Percentiles rank a stretch among this genome's conserved stretches.
These are phyloP conservation scores for Dascyllus trimaculatus DNA, from an alignment of 2,113 vertebrate genomes.

Conservation along the genomic window DNA sequence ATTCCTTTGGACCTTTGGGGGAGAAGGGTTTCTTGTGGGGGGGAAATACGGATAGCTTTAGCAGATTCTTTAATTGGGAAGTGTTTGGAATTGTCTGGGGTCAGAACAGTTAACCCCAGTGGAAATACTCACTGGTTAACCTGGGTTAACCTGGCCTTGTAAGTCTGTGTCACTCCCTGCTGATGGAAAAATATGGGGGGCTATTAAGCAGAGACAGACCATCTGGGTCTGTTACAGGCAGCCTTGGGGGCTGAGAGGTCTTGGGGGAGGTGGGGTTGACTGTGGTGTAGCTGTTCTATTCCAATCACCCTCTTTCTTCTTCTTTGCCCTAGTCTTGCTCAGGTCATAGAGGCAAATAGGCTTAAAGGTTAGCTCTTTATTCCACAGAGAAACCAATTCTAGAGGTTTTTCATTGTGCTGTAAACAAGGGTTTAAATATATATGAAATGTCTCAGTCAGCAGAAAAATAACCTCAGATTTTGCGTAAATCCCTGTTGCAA, in stretches of 20 bases:
- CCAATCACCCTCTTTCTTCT: constrained; percentile 9
- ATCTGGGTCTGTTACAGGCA: constrained; percentile 50
- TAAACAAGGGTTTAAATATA: constrained; percentile 38
- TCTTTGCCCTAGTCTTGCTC: constrained; percentile 5
- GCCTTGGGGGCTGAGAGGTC: constrained; percentile 30
- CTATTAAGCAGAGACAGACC: constrained; percentile 52
- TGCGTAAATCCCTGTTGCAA: not conserved
- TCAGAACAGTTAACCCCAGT: constrained; percentile 58
- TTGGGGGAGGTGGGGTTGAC: constrained; percentile 7
- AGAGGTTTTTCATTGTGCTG: constrained; percentile 5
- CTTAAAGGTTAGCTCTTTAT: constrained; percentile 21
- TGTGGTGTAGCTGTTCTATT: constrained; percentile 17
- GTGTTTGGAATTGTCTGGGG: constrained; percentile 40
- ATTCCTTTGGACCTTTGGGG: constrained; percentile 7
- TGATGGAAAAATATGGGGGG: constrained; percentile 41
- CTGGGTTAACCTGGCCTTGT: constrained; percentile 57
- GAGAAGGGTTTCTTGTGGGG: not conserved
- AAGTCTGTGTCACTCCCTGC: constrained; percentile 20
- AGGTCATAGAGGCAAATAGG: constrained; percentile 23
- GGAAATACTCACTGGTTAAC: constrained; percentile 54
- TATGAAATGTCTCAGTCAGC: constrained; percentile 30
- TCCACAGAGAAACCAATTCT: not conserved
- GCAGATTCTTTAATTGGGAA: constrained; percentile 53
- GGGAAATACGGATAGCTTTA: constrained; percentile 32
- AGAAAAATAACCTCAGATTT: constrained; percentile 7